Evolutionary conservation across 2,113 vertebrate genomes (phyloP), one percentile per base, ranked within the genome.

Genomic region (Psilopsiagon aurifrons): DNA sequence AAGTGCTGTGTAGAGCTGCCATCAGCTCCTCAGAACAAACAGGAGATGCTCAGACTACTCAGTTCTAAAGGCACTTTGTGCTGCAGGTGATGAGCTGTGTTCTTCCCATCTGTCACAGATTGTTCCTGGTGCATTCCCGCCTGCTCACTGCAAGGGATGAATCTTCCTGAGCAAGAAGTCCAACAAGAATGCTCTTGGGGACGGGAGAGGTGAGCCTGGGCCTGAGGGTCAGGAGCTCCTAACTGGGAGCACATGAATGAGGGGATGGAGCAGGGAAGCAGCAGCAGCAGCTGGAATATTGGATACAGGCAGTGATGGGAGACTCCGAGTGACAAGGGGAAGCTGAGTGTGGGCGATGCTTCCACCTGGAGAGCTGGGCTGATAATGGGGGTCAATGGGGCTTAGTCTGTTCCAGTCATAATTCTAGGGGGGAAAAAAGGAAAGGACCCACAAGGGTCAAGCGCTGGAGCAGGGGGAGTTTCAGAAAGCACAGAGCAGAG

Each of bases 261-360:
- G 67, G 33, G 37, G 57, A 57, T 57, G 55, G 55, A 57, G 55
- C 11, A 22, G 0, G 3, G 73, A 35, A 24, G 8, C 29, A 20
- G 79, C 9, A 19, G 68, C 57, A 19, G 68, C 57, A 37, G 52
- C 46, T 2, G 11, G 37, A 8, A 7, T 1, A 1, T 18, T 1
- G 1, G 77, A 6, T 11, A 16, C 24, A 11, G 44, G 41, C 59
- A 5, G 13, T 0, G 17, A 10, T 0, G 2, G 35, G 39, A 27
- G 24, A 13, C 10, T 5, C 4, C 1, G 3, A 37, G 2, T 1
- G 44, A 33, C 7, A 29, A 52, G 27, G 31, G 24, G 18, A 52
- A 22, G 31, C 13, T 17, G 73, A 52, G 28, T 1, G 7, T 11
- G 47, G 44, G 60, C 5, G 73, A 52, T 1, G n/a, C 39, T 60